Evolutionary conservation across 2,888 invertebrate species (phyloP).

Genomic region (Eupithecia dodoneata): DNA sequence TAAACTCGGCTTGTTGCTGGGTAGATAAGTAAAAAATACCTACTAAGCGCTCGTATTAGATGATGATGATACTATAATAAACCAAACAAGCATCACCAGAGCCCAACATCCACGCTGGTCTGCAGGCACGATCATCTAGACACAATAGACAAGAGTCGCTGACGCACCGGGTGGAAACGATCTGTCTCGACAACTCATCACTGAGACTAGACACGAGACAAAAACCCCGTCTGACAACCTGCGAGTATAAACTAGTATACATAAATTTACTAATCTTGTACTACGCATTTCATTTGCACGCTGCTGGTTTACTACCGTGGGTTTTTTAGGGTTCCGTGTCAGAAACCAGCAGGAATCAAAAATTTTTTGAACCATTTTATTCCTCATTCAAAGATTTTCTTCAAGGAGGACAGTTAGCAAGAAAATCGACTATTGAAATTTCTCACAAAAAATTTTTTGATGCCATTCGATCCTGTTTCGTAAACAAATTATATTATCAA

Average conservation of each 20-base stretch:
- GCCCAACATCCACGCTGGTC: slow-evolving; percentile 4
- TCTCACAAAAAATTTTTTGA: too few species aligned
- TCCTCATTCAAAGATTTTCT: too few species aligned
- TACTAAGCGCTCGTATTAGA: too few species aligned
- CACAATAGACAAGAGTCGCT: slow-evolving; percentile 18
- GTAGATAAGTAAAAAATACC: too few species aligned
- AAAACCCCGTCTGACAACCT: slow-evolving; percentile 3
- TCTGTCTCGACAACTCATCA: slow-evolving; percentile 30
- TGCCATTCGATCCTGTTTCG: too few species aligned
- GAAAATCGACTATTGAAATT: too few species aligned
- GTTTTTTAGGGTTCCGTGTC: neutral
- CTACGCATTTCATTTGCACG: slow-evolving; percentile 7
- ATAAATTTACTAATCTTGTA: neutral
- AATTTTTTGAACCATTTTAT: too few species aligned
- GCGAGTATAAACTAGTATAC: neutral
- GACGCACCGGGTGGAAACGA: slow-evolving; percentile 25
- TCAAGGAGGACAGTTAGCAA: too few species aligned
- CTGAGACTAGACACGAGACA: slow-evolving; percentile 20
- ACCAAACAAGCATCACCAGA: slow-evolving; percentile 15
- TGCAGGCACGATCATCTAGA: neutral
- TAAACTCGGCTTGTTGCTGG: too few species aligned
- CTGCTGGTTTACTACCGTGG: neutral
- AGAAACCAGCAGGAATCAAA: neutral
- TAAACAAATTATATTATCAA: too few species aligned
- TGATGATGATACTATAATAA: too few species aligned